Percentiles rank a stretch among this genome's conserved stretches.
These are phyloP conservation scores for Acanthiza pusilla DNA, from an alignment of 2,797 vertebrate species.

Conservation along the genomic window DNA sequence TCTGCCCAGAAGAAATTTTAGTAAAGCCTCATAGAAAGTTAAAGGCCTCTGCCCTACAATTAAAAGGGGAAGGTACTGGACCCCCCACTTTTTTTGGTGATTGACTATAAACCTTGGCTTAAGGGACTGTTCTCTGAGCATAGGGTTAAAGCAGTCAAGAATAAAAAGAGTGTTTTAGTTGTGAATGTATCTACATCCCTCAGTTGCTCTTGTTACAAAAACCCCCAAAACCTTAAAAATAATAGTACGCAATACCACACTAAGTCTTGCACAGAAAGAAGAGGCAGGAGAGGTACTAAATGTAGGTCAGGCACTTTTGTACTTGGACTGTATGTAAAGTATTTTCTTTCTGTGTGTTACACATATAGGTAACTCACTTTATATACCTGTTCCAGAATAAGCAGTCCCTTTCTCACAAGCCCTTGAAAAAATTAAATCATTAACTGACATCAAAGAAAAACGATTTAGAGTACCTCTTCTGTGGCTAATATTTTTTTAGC, in stretches of 20 bases:
- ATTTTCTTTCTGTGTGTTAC: not conserved
- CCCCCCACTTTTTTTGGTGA: constrained; percentile 47
- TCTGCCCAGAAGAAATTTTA: constrained; percentile 64
- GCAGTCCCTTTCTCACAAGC: not conserved
- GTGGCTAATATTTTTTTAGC: not conserved
- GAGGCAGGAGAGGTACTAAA: not conserved
- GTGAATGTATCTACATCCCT: constrained; percentile 14
- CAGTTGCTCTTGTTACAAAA: constrained; percentile 9
- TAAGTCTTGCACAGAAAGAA: not conserved
- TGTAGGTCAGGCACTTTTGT: not conserved
- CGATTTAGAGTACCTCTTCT: not conserved
- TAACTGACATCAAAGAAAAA: constrained; percentile 1
- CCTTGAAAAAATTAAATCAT: constrained; percentile 11
- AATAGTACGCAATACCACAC: not conserved
- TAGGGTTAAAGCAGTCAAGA: constrained; percentile 40
- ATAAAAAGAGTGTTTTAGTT: constrained; percentile 34
- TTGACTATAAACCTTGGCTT: constrained; percentile 66
- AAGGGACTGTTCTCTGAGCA: constrained; percentile 45
- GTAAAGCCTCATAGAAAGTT: constrained; percentile 66
- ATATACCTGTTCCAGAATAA: not conserved
- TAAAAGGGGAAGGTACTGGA: constrained; percentile 65
- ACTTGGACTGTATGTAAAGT: not conserved
- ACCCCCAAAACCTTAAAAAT: not conserved
- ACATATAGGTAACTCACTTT: not conserved
- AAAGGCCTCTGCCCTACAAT: constrained; percentile 61